Evolutionary conservation across 2,113 vertebrate species (phyloP), one percentile per base, ranked within the genome.

Genomic region (Sapajus apella): DNA sequence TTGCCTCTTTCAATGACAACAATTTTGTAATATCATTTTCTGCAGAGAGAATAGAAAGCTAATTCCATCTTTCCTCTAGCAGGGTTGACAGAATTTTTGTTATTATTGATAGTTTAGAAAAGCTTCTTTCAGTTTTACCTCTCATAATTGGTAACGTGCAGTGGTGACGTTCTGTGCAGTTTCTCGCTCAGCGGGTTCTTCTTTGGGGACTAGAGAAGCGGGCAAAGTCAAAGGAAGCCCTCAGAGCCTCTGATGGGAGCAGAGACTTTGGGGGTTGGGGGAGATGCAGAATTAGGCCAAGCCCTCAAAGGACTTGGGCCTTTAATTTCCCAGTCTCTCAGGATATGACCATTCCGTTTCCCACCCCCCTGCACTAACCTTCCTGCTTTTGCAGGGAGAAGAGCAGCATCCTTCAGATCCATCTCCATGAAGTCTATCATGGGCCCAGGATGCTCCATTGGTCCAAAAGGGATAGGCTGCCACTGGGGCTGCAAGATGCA

Each of bases 11-110:
- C n/a, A 68, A 32, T 27, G 68, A 80, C 40, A 90, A 52, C 43
- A n/a, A 30, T 68, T 55, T 76, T 52, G 45, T 68, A 25, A 43
- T 83, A 80, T 18, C 40, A 55, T 50, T 75, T 93, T 92, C 87
- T 92, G 6, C 52, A 87, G 45, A 83, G 37, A 91, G 68, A 95
- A 95, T 27, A 61, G 73, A 92, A 89, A 91, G 43, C 52, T 77
- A 82, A 90, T 96, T 87, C 79, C 55, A 64, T 79, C n/a, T 91
- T 90, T 75, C 94, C 73, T 50, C 0, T 37, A 58, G 87, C 84
- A 80, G 75, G 58, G 35, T 25, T 50, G 61, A 55, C 32, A 83
- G 52, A 93, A 79, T 55, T 87, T 50, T 85, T 89, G 45, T 77
- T 75, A 21, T 73, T 61, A 58, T 73, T 86, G 87, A 47, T 55